A percentile compares a stretch with the other conserved stretches of the same genome.
phyloP scores from a whole-genome alignment of 1,140 invertebrate genomes.

The silkworm (Bombyx mori) region DNA sequence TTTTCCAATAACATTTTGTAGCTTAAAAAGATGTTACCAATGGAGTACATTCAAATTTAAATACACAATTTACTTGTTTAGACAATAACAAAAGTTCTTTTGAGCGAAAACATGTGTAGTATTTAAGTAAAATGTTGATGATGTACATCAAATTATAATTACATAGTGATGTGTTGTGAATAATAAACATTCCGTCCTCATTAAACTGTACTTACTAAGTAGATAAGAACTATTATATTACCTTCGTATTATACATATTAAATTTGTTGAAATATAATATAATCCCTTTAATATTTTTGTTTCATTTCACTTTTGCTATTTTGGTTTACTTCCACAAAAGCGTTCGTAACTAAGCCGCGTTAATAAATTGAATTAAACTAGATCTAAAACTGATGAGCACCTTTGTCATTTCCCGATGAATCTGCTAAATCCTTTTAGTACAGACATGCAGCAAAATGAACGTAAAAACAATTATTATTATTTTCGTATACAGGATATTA shows the following conservation, averaged over 20 bases:
- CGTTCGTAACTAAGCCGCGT: too few relatives aligned
- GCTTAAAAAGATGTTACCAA: too few relatives aligned
- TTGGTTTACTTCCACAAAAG: too few relatives aligned
- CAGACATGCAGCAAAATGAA: conserved; percentile 5
- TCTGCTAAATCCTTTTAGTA: conserved; percentile 4
- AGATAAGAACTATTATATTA: neutral
- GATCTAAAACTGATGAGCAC: neutral
- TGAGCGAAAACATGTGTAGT: too few relatives aligned
- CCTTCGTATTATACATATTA: neutral
- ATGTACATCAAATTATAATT: too few relatives aligned
- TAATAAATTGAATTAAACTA: too few relatives aligned
- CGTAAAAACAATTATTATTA: neutral
- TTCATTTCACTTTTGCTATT: neutral
- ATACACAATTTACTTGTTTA: too few relatives aligned
- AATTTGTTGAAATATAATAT: neutral
- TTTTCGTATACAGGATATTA: neutral
- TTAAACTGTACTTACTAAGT: conserved; percentile 4
- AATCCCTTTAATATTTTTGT: neutral
- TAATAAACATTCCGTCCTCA: conserved; percentile 9
- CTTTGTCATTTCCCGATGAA: conserved; percentile 3
- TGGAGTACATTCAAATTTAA: too few relatives aligned
- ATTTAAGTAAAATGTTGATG: too few relatives aligned
- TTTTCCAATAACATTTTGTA: too few relatives aligned
- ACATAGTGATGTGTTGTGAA: too few relatives aligned
- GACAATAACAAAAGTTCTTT: too few relatives aligned